Base-by-base conservation (phyloP, 1,140 invertebrate genomes). In the Xylocopa sonorina region DNA sequence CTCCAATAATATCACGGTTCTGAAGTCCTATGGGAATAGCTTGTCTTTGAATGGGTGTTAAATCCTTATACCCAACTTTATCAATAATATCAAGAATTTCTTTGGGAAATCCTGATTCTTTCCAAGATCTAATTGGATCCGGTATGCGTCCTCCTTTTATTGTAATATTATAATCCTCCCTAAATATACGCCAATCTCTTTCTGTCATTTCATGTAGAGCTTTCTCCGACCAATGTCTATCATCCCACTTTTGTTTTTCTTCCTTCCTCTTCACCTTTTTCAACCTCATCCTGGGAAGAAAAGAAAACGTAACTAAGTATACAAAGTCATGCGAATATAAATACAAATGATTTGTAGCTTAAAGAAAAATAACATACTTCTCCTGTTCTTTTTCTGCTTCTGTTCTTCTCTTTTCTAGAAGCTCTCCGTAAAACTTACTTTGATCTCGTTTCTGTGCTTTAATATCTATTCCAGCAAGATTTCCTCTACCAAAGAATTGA, bases 91-190 rank as follows among this genome's bases (percentile, higher is more conserved):
- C 98, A 87, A 98, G 94, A 80, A 99, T 96, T 91, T 99, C 98
- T 87, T 95, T 94, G 34, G 97, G 97, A 83, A 99, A 96, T n/a
- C 95, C 95, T 16, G 97, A 97, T 93, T 99, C 99, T 82, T 96
- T 96, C 99, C 99, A 99, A 48, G 94, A 96, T 21, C 99, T 93
- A 60, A 99, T 96, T 1, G 99, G 99, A 93, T 99, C 98, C 6
- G 99, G 99, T 89, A 99, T 99, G 88, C 95, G 96, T 0, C 99
- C 99, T 78, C 98, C 99, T 92, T 99, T 99, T 62, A 99, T 98
- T 6, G 98, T 97, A 60, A 99, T 99, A 90, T 99, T 99, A 90
- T 99, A 99, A 94, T 99, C 99, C 94, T 99, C 99, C 80, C 99
- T 95, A 89, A 99, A 99, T 87, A 99, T 99, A 90, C 99, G 95